phyloP scores from a whole-genome alignment of 2,113 vertebrate genomes.

The Neofelis nebulosa region DNA sequence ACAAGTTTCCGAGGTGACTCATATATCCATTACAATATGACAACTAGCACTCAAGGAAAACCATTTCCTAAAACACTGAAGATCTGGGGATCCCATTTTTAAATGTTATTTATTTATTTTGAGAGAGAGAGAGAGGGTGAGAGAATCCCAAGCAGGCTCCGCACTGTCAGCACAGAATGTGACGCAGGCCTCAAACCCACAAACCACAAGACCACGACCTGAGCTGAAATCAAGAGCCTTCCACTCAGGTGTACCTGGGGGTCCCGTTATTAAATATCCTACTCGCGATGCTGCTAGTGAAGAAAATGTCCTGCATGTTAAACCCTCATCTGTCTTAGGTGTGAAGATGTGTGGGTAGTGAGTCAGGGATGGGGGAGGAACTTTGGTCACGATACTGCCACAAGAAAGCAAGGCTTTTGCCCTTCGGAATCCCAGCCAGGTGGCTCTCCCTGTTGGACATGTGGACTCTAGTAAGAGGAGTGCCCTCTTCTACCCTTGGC shows the following conservation, averaged over 20 bases:
- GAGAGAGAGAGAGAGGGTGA: no score
- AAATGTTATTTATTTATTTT: no score
- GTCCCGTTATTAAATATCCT: no score
- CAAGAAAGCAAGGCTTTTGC: background rate
- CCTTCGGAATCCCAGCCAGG: background rate
- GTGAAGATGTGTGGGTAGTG: background rate
- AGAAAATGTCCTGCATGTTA: rapidly evolving
- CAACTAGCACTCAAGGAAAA: background rate
- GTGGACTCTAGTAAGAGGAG: rapidly evolving
- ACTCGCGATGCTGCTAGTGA: rapidly evolving
- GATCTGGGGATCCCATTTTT: background rate
- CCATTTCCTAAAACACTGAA: background rate
- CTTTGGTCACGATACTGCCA: no score
- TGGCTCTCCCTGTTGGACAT: background rate
- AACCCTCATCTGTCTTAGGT: background rate
- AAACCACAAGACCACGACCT: no score
- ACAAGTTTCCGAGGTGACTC: background rate
- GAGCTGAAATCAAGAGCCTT: no score
- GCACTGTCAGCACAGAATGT: no score
- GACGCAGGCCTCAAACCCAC: no score
- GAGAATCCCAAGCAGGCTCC: no score
- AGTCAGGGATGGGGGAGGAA: rapidly evolving
- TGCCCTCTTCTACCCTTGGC: background rate
- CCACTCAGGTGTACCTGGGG: no score
- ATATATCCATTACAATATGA: background rate